Evolutionary conservation across 2,888 invertebrate species (phyloP), one percentile per base, ranked within the genome.

Genomic region (Elysia crispata): DNA sequence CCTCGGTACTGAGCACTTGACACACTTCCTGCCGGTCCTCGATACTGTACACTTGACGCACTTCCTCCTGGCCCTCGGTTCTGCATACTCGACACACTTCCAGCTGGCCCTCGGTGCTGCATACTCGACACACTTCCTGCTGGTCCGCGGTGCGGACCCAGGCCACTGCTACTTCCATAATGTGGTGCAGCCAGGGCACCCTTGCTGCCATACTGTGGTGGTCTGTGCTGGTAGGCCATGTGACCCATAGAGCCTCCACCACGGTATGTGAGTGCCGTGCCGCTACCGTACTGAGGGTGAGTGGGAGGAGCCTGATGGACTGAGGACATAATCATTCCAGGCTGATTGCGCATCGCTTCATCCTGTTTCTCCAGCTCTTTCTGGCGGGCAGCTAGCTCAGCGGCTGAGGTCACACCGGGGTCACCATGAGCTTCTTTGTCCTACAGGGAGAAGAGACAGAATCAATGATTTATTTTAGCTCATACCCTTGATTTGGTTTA

Each of bases 361-460:
- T 80, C 80, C 54, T 80, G 80, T 54, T 80, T 80, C 66, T 80
- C 80, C 33, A 80, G 70, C 11, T 25, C 66, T 1, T 31, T 41
- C 15, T 62, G 70, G 23, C 33, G 76, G 18, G 72, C 76, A 6
- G 33, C 64, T 23, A 74, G 64, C 60, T 79, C 79, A 18, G 73
- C 79, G n/a, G 76, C 54, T n/a, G 60, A 76, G 20, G 72, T 72
- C 8, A 80, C 76, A 23, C 76, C 80, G 11, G 76, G 76, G 25
- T 80, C 80, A 20, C 80, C 80, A 54, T 80, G 70, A 5, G 70
- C 76, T 76, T 80, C 80, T 33, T 80, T 80, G 28, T 80, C 80
- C 80, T 80, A 30, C 20, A 23, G 41, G 41, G 41, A 11, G 41
- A 41, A 41, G 41, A 41, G 41, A 41, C 3, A 41, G 41, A 11